A percentile compares a stretch with the other conserved stretches of the same genome.
Evolutionary conservation across 1,140 invertebrate genomes (phyloP).

Genomic region (Bombus consobrinus): DNA sequence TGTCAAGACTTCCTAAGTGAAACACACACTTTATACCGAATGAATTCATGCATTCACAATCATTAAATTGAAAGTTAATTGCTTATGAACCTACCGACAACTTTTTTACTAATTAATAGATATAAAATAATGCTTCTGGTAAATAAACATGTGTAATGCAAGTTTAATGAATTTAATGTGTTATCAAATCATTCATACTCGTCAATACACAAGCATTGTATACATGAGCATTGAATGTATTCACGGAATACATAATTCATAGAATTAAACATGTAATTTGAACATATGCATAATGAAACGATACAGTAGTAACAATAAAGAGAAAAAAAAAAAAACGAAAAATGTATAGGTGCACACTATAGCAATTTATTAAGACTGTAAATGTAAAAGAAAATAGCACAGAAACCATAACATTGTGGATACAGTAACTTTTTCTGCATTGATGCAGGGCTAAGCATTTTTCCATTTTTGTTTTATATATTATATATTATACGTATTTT

Average conservation of each 20-base stretch:
- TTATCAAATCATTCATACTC: slow-evolving; percentile 77
- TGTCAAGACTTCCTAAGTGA: slow-evolving; percentile 66
- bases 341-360: slow-evolving; percentile 74
- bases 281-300: slow-evolving; percentile 76
- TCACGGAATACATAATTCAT: slow-evolving; percentile 71
- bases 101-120: slow-evolving; percentile 80
- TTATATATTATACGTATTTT: slow-evolving; percentile 44
- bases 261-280: slow-evolving; percentile 77
- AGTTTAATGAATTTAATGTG: slow-evolving; percentile 74
- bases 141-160: slow-evolving; percentile 79
- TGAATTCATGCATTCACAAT: slow-evolving; percentile 68
- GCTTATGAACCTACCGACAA: slow-evolving; percentile 74
- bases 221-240: slow-evolving; percentile 67
- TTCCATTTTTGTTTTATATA: slow-evolving; percentile 64
- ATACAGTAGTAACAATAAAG: slow-evolving; percentile 73
- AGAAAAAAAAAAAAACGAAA: slow-evolving; percentile 52
- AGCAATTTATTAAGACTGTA: slow-evolving; percentile 78
- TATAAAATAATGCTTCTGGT: slow-evolving; percentile 77
- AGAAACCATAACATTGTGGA: slow-evolving; percentile 48
- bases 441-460: slow-evolving; percentile 69
- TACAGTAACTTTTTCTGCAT: slow-evolving; percentile 54
- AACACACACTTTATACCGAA: slow-evolving; percentile 67
- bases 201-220: slow-evolving; percentile 72
- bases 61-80: slow-evolving; percentile 73
- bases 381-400: slow-evolving; percentile 66